Conservation (phyloP, 2,113 vertebrate genomes). For the Stictonetta naevosa region DNA sequence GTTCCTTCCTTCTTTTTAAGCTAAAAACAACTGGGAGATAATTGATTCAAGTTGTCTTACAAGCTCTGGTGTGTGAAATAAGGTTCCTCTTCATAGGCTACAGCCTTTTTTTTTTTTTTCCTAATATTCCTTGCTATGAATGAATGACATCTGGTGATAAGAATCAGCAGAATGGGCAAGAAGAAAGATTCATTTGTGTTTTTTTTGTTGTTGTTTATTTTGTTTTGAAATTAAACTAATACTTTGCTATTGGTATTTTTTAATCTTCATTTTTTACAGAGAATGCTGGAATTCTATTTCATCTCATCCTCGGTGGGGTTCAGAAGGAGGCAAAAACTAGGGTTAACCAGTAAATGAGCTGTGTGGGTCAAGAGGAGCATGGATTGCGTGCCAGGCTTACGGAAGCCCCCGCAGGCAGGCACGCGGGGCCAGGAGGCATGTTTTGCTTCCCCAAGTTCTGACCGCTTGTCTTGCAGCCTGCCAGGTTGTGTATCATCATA, state of each 20-base stretch:
- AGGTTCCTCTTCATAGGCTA: background rate
- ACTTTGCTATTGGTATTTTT: background rate
- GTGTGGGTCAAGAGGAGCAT: background rate
- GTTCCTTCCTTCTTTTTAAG: background rate
- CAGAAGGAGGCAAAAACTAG: background rate
- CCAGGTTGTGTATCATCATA: rapidly evolving
- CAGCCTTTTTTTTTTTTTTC: background rate
- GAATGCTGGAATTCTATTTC: background rate
- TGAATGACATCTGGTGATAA: background rate
- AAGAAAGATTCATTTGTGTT: background rate
- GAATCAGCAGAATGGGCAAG: background rate
- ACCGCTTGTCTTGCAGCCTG: background rate
- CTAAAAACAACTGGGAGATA: background rate
- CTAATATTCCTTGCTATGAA: background rate
- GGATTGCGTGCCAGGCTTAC: background rate
- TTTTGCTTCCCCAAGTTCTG: background rate
- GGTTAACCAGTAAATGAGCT: background rate
- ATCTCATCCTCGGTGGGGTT: background rate
- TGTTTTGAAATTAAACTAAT: background rate
- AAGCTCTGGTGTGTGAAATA: slow-evolving; percentile 49
- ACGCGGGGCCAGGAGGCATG: background rate
- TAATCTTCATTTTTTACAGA: background rate
- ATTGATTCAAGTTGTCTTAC: slow-evolving; percentile 9
- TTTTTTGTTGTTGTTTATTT: background rate
- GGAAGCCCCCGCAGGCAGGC: background rate